Conservation (phyloP, 2,888 invertebrate genomes). For the Eupeodes latifasciatus region DNA sequence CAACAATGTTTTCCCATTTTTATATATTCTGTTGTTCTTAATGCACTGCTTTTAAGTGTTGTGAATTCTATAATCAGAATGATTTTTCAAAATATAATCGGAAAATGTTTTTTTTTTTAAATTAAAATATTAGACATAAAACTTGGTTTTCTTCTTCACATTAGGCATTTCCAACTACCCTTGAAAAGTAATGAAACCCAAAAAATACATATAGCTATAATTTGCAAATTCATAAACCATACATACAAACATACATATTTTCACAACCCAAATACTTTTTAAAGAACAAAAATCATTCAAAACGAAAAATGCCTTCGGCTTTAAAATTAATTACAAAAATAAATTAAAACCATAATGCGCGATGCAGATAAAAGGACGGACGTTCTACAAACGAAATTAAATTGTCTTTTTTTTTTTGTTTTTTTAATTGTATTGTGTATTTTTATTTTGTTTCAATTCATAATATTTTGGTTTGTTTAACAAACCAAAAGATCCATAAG, state of each 20-base stretch:
- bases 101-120: too few relatives aligned
- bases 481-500: slow-evolving; percentile 62
- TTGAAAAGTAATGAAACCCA: neutral
- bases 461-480: slow-evolving; percentile 50
- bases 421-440: slow-evolving; percentile 45
- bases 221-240: neutral
- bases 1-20: too few relatives aligned
- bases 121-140: too few relatives aligned
- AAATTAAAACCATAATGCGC: slow-evolving; percentile 22
- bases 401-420: neutral
- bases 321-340: slow-evolving; percentile 24
- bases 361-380: slow-evolving; percentile 63
- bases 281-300: slow-evolving; percentile 39
- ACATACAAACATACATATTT: slow-evolving; percentile 25
- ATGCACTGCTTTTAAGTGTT: too few relatives aligned
- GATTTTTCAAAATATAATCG: too few relatives aligned
- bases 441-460: slow-evolving; percentile 41
- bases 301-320: slow-evolving; percentile 30
- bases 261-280: slow-evolving; percentile 71
- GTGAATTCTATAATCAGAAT: too few relatives aligned
- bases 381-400: slow-evolving; percentile 53
- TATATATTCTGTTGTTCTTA: too few relatives aligned
- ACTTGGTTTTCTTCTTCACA: too few relatives aligned
- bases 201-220: neutral
- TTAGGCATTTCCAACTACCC: too few relatives aligned